Evolutionary conservation across 2,888 invertebrate genomes (phyloP).

Genomic region (Dichetophora obliterata): DNA sequence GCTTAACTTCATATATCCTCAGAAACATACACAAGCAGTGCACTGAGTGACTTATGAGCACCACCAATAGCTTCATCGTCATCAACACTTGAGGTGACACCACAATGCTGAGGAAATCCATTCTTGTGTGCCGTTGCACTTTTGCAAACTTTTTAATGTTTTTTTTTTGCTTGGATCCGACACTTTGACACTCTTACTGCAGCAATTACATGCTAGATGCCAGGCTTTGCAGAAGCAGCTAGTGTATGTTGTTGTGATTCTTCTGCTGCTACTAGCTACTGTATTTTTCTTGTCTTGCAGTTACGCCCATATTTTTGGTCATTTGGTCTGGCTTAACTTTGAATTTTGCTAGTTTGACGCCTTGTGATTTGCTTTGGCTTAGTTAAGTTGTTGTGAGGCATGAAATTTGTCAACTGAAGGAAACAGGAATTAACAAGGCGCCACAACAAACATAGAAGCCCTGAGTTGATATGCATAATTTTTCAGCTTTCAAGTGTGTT

Average conservation of each 20-base stretch:
- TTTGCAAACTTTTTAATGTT: no score
- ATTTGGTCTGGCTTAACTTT: background rate
- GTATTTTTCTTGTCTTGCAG: constrained; percentile 11
- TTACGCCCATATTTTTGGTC: constrained; percentile 9
- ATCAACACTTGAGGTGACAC: no score
- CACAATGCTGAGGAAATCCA: no score
- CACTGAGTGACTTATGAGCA: no score
- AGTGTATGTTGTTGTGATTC: background rate
- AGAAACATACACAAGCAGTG: no score
- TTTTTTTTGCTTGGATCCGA: background rate
- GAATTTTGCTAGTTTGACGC: constrained; percentile 27
- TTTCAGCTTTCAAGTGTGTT: no score
- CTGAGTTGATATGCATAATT: no score
- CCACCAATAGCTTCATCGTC: no score
- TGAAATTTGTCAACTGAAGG: constrained; percentile 21
- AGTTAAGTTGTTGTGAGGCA: background rate
- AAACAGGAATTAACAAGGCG: constrained; percentile 6
- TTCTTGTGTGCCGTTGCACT: no score
- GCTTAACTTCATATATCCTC: no score
- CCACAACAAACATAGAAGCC: background rate
- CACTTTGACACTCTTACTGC: constrained; percentile 9
- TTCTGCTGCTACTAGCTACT: background rate
- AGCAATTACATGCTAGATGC: background rate
- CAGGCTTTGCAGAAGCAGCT: background rate
- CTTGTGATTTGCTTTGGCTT: constrained; percentile 28